Base-by-base conservation (phyloP, 2,113 vertebrate genomes). In the Gadus chalcogrammus region DNA sequence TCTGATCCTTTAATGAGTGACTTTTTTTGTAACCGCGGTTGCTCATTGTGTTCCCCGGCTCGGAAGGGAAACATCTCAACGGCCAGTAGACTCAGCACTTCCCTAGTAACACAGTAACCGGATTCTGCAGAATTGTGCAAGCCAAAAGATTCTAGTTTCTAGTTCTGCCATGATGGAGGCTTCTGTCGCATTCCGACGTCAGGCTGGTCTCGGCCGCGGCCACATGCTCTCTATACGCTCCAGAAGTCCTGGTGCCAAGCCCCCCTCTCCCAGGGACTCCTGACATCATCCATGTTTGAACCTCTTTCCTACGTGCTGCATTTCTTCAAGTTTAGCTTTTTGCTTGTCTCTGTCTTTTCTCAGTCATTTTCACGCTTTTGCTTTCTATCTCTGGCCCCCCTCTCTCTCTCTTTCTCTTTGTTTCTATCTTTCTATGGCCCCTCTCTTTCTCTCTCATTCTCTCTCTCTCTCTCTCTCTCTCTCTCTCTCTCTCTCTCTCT, bases 1-100 rank as follows among this genome's bases (percentile, higher is more conserved):
- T 73, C 76, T 84, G 77, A 89, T 81, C 76, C 79, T 83, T 75
- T 86, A 81, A 82, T 81, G 80, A 77, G 79, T 71, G 74, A 78
- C 71, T 78, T 84, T 82, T 85, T 80, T 64, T 12, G 85, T 83
- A 81, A 80, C 68, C 9, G 79, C 76, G 80, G 81, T 78, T 78
- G 83, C 75, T 81, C 69, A 68, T 67, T 84, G 80, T 88, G 79
- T 87, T 87, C 84, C 81, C 71, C 75, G 20, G 75, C 72, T 71
- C 78, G 84, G 81, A 85, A 85, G 76, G 70, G 71, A 83, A 82
- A 88, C 80, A 9, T 79, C 78, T 69, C 70, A 58, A 62, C 73
- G 79, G 82, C 87, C 85, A 88, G 85, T 87, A 88, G 77, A 88
- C 77, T 86, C 85, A 87, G 82, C 88, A 87, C 79, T 89, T 85